Percentiles rank a stretch among this genome's conserved stretches.
Conservation (phyloP, 1,140 invertebrate genomes). For the Tigriopus japonicus region DNA sequence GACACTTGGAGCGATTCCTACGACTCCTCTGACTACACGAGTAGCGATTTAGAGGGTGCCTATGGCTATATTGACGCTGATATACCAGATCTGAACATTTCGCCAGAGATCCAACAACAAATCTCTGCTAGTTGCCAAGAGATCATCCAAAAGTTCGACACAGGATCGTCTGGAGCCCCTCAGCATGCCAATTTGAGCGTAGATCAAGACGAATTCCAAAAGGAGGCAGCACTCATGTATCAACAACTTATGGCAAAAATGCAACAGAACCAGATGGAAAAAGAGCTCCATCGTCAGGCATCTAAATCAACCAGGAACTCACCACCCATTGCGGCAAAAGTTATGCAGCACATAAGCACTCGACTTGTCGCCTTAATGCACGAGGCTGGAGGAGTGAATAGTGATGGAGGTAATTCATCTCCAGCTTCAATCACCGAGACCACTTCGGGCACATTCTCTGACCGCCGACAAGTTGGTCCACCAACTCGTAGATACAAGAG, state of each 20-base stretch:
- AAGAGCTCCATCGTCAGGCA: neutral
- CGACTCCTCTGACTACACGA: slow-evolving; percentile 72
- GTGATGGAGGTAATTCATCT: slow-evolving; percentile 18
- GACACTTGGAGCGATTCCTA: slow-evolving; percentile 82
- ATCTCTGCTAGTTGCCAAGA: slow-evolving; percentile 68
- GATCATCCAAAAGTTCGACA: slow-evolving; percentile 65
- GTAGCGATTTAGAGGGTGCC: slow-evolving; percentile 59
- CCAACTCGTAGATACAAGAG: neutral
- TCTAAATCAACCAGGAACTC: slow-evolving; percentile 26
- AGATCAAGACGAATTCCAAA: slow-evolving; percentile 23
- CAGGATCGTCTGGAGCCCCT: too few relatives aligned
- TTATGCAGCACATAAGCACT: slow-evolving; percentile 77
- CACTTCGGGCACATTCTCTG: slow-evolving; percentile 28
- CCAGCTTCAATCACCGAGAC: slow-evolving; percentile 18
- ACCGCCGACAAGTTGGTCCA: slow-evolving; percentile 19
- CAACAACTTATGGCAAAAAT: slow-evolving; percentile 36
- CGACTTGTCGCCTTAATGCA: slow-evolving; percentile 76
- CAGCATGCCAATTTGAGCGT: slow-evolving; percentile 17
- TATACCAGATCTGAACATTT: slow-evolving; percentile 35
- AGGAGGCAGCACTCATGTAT: slow-evolving; percentile 58
- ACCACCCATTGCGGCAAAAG: slow-evolving; percentile 68
- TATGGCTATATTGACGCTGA: slow-evolving; percentile 21
- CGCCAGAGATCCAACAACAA: slow-evolving; percentile 55
- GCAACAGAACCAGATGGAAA: neutral
- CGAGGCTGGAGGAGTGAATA: slow-evolving; percentile 58